phyloP scores from a whole-genome alignment of 1,140 invertebrate species.

The Acromyrmex echinatior region DNA sequence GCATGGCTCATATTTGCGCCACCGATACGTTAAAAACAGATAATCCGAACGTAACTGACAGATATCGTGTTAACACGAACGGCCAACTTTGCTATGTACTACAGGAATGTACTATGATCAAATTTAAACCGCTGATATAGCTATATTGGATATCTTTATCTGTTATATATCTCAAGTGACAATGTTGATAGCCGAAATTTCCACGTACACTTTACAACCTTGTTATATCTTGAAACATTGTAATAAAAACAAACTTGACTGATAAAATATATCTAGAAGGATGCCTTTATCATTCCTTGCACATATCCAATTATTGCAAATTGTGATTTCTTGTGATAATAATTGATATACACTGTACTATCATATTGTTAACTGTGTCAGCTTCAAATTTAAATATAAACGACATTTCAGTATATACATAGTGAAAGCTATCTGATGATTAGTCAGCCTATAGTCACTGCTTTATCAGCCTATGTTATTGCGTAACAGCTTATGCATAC shows the following conservation, averaged over 20 bases:
- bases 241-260: background rate
- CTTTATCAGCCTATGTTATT: constrained; percentile 46
- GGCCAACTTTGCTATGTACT: constrained; percentile 59
- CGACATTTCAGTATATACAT: background rate
- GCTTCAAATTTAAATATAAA: background rate
- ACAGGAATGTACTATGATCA: constrained; percentile 73
- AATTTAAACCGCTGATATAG: constrained; percentile 77
- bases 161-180: background rate
- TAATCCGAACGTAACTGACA: constrained; percentile 59
- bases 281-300: background rate
- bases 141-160: constrained; percentile 61
- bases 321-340: background rate
- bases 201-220: background rate
- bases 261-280: background rate
- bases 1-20: constrained; percentile 61
- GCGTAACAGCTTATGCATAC: constrained; percentile 37
- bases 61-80: constrained; percentile 61
- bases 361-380: background rate
- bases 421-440: background rate
- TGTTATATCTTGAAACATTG: background rate
- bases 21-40: constrained; percentile 59
- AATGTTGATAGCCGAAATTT: constrained; percentile 25
- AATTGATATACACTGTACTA: background rate
- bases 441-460: constrained; percentile 14
- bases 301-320: background rate